Evolutionary conservation across 2,888 invertebrate species (phyloP).

Genomic region (Vesta saturnalis): DNA sequence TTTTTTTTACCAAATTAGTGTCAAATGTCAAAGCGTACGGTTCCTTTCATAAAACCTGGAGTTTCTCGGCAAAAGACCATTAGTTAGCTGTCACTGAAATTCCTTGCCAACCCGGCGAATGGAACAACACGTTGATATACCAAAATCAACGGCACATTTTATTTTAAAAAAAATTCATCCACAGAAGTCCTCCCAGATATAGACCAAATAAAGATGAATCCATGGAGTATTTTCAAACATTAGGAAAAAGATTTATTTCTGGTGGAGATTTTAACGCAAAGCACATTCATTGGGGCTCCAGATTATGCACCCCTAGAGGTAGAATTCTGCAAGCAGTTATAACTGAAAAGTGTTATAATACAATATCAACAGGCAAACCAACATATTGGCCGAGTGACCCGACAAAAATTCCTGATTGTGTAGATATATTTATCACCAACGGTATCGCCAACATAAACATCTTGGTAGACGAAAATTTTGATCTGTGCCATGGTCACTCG

Average conservation of each 20-base stretch:
- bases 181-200: neutral
- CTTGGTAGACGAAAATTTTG: conserved; percentile 2
- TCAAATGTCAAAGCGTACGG: too few species aligned
- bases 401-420: neutral
- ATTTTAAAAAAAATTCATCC: too few species aligned
- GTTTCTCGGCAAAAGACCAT: too few species aligned
- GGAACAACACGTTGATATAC: too few species aligned
- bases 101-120: too few species aligned
- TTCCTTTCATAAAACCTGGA: too few species aligned
- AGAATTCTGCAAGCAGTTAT: conserved; percentile 7
- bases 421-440: conserved; percentile 6
- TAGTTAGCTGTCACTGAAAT: too few species aligned
- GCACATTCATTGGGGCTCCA: neutral
- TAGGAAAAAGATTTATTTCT: conserved; percentile 7
- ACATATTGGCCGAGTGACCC: too few species aligned
- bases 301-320: conserved; percentile 2
- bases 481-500: conserved; percentile 2
- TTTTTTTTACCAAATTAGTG: too few species aligned
- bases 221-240: conserved; percentile 2
- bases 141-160: too few species aligned
- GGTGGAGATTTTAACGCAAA: conserved; percentile 4
- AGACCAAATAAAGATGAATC: neutral
- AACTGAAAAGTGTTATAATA: neutral
- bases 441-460: conserved; percentile 6
- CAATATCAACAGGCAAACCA: neutral